Evolutionary conservation across 2,888 invertebrate species (phyloP), one percentile per base, ranked within the genome.

Genomic region (Blastobasis adustella): DNA sequence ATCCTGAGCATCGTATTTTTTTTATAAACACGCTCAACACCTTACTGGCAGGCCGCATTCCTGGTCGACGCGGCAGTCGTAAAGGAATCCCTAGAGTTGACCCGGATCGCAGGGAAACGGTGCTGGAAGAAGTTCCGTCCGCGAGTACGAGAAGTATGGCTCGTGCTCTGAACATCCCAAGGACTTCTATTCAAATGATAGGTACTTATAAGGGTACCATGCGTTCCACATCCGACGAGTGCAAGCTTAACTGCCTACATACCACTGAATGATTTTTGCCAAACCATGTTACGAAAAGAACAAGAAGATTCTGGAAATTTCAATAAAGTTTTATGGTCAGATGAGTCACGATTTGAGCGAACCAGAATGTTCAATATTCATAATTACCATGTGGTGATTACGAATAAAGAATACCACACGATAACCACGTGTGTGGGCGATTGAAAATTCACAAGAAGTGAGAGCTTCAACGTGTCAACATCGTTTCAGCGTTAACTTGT

Each of bases 321-420:
- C 38, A 47, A 58, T 10, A 58, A 59, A 56, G 56, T 65, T 47
- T 45, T 61, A 36, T 64, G 58, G 59, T 58, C 54, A 36, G 60
- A 62, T 43, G 60, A 60, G 49, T 60, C 59, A 6, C 57, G 56
- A 44, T 58, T 58, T 39, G 58, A 61, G 52, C 53, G 54, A 46
- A 52, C 52, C 40, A 60, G 60, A 43, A 53, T 59, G 7, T 58
- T 61, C 36, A 64, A 61, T 10, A 57, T 64, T 9, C 61, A 64
- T 40, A 62, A 65, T 53, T 51, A 60, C 10, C 62, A 62, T 49
- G 56, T n/a, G n/a, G n/a, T n/a, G n/a, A n/a, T n/a, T n/a, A n/a
- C n/a, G n/a, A n/a, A n/a, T n/a, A n/a, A n/a, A n/a, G n/a, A n/a
- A n/a, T n/a, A n/a, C n/a, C n/a, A n/a, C n/a, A n/a, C n/a, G n/a